Percentiles rank a stretch among this genome's conserved stretches.
These are phyloP conservation scores for Sebastes hubbsi DNA, from an alignment of 2,797 vertebrate species.

Conservation along the genomic window DNA sequence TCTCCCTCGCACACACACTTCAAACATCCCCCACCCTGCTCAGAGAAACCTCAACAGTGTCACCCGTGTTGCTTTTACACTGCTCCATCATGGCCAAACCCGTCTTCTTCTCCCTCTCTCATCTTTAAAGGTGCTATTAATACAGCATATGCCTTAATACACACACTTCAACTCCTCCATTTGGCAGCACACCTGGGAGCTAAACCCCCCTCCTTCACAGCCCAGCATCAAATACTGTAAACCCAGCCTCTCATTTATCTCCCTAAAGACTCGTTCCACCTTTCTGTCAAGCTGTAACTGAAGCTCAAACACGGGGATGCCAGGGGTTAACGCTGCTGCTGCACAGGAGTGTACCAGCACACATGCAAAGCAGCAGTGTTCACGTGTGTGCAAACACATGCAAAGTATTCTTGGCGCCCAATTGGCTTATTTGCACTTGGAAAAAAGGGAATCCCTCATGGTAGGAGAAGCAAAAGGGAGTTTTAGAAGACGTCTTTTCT, in stretches of 20 bases:
- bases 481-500: not conserved
- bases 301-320: conserved; percentile 17
- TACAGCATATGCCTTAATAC: conserved; percentile 24
- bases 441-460: not conserved
- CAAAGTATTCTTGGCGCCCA: conserved; percentile 20
- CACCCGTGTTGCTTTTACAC: no score
- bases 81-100: no score
- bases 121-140: no score
- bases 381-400: conserved; percentile 18
- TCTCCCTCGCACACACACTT: no score
- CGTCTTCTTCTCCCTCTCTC: no score
- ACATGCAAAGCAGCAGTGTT: conserved; percentile 31
- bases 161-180: conserved; percentile 21
- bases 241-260: conserved; percentile 4
- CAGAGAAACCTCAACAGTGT: no score
- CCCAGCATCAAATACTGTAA: conserved; percentile 1
- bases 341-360: not conserved
- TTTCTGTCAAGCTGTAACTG: not conserved
- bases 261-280: not conserved
- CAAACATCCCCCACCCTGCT: no score
- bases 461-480: not conserved
- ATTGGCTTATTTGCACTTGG: not conserved
- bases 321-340: not conserved
- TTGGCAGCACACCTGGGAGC: conserved; percentile 32
- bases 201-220: not conserved